Conservation (phyloP, 2,888 invertebrate species). For the Anagyrus pseudococci region DNA sequence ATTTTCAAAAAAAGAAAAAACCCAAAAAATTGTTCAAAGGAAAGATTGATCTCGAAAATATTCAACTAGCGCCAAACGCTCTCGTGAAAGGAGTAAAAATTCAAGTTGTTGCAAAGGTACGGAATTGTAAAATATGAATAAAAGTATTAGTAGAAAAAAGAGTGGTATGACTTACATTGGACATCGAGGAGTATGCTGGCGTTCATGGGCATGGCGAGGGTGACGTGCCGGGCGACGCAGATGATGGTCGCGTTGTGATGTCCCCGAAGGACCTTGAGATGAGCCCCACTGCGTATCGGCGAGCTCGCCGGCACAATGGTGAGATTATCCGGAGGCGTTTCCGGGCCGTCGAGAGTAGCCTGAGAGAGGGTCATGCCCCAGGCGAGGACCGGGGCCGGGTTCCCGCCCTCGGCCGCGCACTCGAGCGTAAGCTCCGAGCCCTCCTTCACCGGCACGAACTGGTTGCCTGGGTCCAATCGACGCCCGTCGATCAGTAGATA, state of each 20-base stretch:
- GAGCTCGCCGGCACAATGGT: conserved; percentile 54
- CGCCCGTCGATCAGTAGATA: conserved; percentile 87
- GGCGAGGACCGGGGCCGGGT: conserved; percentile 72
- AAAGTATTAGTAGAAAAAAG: background rate
- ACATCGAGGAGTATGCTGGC: conserved; percentile 70
- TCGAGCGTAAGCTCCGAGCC: conserved; percentile 82
- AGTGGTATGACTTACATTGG: conserved; percentile 68
- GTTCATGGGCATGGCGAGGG: conserved; percentile 66
- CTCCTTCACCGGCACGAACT: conserved; percentile 86
- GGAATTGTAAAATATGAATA: no score
- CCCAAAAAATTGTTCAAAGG: no score
- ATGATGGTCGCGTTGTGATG: conserved; percentile 87
- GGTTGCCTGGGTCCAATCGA: conserved; percentile 84
- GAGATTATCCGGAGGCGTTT: conserved; percentile 58
- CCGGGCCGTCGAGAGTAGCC: conserved; percentile 57
- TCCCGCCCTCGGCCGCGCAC: conserved; percentile 86
- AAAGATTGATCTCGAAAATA: no score
- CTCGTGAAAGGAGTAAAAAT: no score
- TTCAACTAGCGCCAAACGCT: no score
- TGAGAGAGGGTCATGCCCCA: conserved; percentile 70
- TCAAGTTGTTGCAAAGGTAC: no score
- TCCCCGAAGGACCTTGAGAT: conserved; percentile 78
- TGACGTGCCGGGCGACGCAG: conserved; percentile 79
- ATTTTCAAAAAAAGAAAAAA: background rate
- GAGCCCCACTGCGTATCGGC: conserved; percentile 67